Conservation (phyloP, 2,888 invertebrate genomes). For the Plebejus anna region DNA sequence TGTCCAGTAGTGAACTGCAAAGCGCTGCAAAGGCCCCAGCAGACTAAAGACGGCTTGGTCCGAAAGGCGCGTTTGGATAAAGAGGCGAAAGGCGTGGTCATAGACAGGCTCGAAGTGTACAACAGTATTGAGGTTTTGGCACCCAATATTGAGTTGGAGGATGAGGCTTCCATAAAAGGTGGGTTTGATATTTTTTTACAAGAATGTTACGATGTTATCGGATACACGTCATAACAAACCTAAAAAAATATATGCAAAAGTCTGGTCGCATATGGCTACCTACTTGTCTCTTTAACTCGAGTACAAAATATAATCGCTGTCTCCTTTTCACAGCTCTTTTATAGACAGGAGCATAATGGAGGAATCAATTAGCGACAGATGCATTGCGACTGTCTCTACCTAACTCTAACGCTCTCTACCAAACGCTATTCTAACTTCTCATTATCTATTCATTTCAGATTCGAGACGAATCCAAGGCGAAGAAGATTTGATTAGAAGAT, state of each 20-base stretch:
- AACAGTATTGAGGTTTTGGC: conserved; percentile 90
- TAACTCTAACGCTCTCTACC: not conserved
- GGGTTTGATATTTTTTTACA: conserved; percentile 27
- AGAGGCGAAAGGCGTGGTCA: conserved; percentile 77
- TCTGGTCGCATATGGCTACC: too few relatives aligned
- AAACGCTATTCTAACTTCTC: not conserved
- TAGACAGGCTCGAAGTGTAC: conserved; percentile 86
- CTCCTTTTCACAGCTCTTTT: too few relatives aligned
- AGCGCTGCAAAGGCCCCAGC: conserved; percentile 65
- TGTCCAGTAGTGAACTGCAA: conserved; percentile 83
- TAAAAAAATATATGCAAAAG: too few relatives aligned
- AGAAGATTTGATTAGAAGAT: conserved; percentile 63
- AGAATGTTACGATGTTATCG: too few relatives aligned
- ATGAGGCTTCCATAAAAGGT: conserved; percentile 77
- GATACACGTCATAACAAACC: too few relatives aligned
- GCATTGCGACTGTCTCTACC: not conserved
- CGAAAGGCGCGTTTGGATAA: conserved; percentile 72
- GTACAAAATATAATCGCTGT: too few relatives aligned
- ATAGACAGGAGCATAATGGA: too few relatives aligned
- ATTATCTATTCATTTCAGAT: conserved; percentile 48
- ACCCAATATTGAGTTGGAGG: conserved; percentile 87
- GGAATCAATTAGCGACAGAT: not conserved
- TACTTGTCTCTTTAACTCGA: too few relatives aligned
- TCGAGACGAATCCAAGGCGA: conserved; percentile 68
- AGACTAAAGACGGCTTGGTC: conserved; percentile 67